phyloP scores from a whole-genome alignment of 2,797 vertebrate genomes.

The Chiroxiphia lanceolata region DNA sequence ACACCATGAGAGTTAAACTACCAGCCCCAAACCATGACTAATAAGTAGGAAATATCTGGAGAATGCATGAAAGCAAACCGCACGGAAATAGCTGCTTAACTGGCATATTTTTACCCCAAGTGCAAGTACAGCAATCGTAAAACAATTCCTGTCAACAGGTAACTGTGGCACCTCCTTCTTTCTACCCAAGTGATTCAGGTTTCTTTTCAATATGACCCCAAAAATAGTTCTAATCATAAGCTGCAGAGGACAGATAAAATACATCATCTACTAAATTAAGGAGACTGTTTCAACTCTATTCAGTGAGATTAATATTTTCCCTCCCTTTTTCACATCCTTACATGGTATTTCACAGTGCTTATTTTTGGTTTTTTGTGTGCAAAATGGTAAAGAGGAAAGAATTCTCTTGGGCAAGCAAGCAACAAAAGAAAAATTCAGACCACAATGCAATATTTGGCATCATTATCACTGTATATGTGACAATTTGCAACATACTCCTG shows the following conservation, averaged over 20 bases:
- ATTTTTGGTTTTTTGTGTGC: not conserved
- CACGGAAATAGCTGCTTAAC: not conserved
- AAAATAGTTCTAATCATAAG: not conserved
- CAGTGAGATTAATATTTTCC: not conserved
- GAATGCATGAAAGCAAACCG: slow-evolving; percentile 10
- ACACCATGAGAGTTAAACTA: not conserved
- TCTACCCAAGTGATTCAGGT: not conserved
- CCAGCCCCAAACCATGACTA: not conserved
- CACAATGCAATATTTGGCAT: not conserved
- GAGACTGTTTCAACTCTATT: not conserved
- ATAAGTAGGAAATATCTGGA: slow-evolving; percentile 21
- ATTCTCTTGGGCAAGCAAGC: not conserved
- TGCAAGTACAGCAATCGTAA: not conserved
- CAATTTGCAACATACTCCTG: not conserved
- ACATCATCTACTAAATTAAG: not conserved
- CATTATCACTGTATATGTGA: not conserved
- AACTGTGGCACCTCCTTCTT: not conserved
- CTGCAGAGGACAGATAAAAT: not conserved
- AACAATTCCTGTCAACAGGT: not conserved
- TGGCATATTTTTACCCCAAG: not conserved
- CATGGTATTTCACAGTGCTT: not conserved
- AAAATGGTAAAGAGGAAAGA: slow-evolving; percentile 1
- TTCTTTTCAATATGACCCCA: not conserved
- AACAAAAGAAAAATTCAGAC: not conserved
- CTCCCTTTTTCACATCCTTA: not conserved